Conservation (phyloP, 2,113 vertebrate species). For the Raphicerus campestris region DNA sequence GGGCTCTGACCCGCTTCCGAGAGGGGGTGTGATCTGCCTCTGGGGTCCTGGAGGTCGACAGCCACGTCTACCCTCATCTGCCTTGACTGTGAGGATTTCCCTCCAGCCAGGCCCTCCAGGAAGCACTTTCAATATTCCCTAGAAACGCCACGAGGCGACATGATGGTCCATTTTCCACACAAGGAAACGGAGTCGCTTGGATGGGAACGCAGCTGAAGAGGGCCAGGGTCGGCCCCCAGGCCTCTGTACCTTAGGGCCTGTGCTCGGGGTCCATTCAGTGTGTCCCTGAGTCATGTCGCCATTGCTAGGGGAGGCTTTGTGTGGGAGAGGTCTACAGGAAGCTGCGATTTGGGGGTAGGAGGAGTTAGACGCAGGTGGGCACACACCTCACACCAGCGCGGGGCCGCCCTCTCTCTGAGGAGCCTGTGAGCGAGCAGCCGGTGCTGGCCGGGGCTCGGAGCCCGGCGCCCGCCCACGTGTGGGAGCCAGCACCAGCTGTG, state of each 20-base stretch:
- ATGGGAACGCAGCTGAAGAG: neutral
- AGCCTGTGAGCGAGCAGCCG: neutral
- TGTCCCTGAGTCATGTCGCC: neutral
- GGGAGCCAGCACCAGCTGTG: neutral
- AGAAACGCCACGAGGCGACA: fast-evolving
- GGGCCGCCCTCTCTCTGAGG: neutral
- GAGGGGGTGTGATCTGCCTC: neutral
- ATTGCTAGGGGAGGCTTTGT: neutral
- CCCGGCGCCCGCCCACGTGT: neutral
- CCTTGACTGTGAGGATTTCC: neutral
- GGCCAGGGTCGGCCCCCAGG: neutral
- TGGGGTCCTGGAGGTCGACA: fast-evolving
- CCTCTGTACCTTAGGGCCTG: neutral
- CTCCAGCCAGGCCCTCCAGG: neutral
- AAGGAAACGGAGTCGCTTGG: neutral
- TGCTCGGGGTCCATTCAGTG: neutral
- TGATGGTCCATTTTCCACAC: neutral
- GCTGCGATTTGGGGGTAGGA: neutral
- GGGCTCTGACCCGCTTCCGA: neutral
- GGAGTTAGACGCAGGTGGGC: neutral
- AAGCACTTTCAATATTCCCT: neutral
- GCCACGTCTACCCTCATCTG: fast-evolving
- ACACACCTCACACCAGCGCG: neutral
- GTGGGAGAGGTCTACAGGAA: neutral
- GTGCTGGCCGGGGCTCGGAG: neutral